These are phyloP conservation scores for Halichoerus grypus DNA, from an alignment of 2,113 vertebrate species.

Conservation along the genomic window DNA sequence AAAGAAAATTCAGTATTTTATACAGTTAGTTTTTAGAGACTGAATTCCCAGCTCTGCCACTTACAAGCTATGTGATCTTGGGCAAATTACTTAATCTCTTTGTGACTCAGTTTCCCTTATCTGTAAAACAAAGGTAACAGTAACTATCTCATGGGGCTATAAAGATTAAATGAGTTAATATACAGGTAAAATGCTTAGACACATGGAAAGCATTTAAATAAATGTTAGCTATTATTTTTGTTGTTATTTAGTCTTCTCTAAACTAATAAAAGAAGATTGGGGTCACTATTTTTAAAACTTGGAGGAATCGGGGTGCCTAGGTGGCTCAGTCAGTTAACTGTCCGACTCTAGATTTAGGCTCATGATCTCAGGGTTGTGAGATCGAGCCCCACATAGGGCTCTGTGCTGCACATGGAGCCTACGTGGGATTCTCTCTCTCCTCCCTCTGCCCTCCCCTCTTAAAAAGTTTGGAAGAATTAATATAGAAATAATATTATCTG, in stretches of 20 bases:
- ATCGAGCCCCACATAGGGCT: neutral
- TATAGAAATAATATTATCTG: neutral
- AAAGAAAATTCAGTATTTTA: slow-evolving; percentile 30
- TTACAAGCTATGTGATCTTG: slow-evolving; percentile 28
- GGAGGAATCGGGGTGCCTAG: neutral
- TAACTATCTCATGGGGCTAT: neutral
- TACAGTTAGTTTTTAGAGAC: neutral
- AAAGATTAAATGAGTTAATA: slow-evolving; percentile 34
- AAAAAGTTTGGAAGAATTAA: neutral
- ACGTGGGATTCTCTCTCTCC: neutral
- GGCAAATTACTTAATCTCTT: slow-evolving; percentile 38
- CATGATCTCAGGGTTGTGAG: neutral
- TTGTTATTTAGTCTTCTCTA: neutral
- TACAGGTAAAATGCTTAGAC: slow-evolving; percentile 12
- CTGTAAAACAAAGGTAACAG: slow-evolving; percentile 16
- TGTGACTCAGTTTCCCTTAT: slow-evolving; percentile 31
- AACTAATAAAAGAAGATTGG: neutral
- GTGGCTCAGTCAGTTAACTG: neutral
- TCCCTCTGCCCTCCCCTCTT: neutral
- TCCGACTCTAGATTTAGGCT: neutral
- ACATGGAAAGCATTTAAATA: slow-evolving; percentile 11
- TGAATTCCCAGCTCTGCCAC: neutral
- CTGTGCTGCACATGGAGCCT: neutral
- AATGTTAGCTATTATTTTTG: neutral
- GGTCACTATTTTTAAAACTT: neutral